Conservation (phyloP, 2,797 vertebrate genomes). For the Odontamblyopus lacepedii region DNA sequence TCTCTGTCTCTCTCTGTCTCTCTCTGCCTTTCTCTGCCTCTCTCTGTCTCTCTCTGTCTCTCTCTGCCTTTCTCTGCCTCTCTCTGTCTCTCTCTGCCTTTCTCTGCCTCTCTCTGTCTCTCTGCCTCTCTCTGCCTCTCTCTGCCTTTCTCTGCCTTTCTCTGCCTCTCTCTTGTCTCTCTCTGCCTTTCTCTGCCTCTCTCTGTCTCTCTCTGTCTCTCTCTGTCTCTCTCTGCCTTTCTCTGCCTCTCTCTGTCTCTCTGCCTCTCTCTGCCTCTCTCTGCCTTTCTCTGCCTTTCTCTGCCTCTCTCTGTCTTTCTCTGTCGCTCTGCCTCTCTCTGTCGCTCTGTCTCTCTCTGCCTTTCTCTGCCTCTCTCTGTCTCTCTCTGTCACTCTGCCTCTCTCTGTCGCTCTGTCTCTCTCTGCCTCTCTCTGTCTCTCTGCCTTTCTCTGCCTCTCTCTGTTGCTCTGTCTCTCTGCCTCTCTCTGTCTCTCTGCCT, state of each 20-base stretch:
- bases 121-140: not conserved
- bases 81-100: no score
- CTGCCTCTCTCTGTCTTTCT: not conserved
- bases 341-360: not conserved
- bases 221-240: not conserved
- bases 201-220: not conserved
- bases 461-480: not conserved
- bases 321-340: not conserved
- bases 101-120: not conserved
- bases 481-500: not conserved
- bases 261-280: not conserved
- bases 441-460: no score
- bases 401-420: not conserved
- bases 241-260: constrained; percentile 1
- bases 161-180: not conserved
- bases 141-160: not conserved
- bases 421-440: not conserved
- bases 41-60: not conserved
- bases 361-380: constrained; percentile 1
- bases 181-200: not conserved
- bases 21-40: constrained; percentile 7
- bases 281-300: no score
- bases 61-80: no score
- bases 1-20: not conserved
- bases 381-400: not conserved